These are phyloP conservation scores for Phalera bucephala DNA, from an alignment of 2,888 invertebrate genomes.

Conservation along the genomic window DNA sequence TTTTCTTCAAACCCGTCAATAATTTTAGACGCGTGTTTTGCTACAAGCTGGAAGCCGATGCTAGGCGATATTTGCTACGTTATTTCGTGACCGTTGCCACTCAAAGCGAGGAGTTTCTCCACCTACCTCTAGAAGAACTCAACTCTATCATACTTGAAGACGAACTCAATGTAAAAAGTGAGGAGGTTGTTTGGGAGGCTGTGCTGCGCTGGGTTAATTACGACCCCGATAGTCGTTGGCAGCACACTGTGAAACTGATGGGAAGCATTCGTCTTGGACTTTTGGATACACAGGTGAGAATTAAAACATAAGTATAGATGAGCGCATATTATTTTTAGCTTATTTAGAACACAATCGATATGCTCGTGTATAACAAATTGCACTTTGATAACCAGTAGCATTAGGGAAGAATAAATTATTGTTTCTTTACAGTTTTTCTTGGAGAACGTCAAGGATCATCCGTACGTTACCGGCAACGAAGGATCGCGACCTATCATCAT, in stretches of 20 bases:
- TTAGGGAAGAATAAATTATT: no score
- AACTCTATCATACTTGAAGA: constrained; percentile 91
- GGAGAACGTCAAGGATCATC: constrained; percentile 94
- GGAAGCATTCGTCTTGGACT: constrained; percentile 91
- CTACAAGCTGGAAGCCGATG: constrained; percentile 86
- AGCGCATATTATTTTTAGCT: no score
- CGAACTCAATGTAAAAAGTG: constrained; percentile 93
- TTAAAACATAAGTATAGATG: no score
- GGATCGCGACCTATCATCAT: constrained; percentile 94
- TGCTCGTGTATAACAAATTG: no score
- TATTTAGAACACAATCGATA: no score
- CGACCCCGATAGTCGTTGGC: constrained; percentile 87
- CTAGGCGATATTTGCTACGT: constrained; percentile 88
- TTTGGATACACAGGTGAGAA: constrained; percentile 87
- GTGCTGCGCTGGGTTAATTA: constrained; percentile 94
- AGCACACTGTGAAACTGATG: constrained; percentile 90
- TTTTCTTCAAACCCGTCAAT: not conserved
- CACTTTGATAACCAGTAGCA: no score
- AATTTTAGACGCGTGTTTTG: constrained; percentile 86
- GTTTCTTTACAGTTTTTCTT: constrained; percentile 87
- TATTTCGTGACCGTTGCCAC: constrained; percentile 89
- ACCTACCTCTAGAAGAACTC: constrained; percentile 88
- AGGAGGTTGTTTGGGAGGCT: constrained; percentile 94
- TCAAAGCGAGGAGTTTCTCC: constrained; percentile 89
- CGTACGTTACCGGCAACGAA: constrained; percentile 91